Evolutionary conservation across 2,797 vertebrate genomes (phyloP), one percentile per base, ranked within the genome.

Genomic region (Poeciliopsis infans): DNA sequence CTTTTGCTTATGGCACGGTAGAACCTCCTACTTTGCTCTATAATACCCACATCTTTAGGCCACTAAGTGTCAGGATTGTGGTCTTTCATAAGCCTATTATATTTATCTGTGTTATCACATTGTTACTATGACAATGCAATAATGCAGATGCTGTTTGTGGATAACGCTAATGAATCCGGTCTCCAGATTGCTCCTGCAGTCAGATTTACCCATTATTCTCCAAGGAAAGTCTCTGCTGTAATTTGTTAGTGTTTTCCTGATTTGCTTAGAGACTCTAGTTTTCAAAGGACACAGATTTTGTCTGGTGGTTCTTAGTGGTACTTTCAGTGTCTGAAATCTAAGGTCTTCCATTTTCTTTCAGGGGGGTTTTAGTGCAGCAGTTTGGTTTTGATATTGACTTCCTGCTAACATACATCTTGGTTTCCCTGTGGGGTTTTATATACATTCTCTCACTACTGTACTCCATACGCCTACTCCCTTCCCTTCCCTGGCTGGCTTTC

Each of bases 401-500:
- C 74, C 82, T 81, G 85, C 80, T 77, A 77, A 55, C 74, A 69
- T 84, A 33, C 74, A 76, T 78, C 80, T 75, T 45, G 47, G 33
- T 28, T 66, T 36, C 68, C 23, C 78, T 66, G 28, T 78, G 51
- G 51, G 59, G 39, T 43, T 70, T 70, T 70, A 70, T 68, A 61
- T 72, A 61, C 72, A 74, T 72, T 79, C 80, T 86, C 73, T 83
- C 33, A 79, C 75, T 71, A 61, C 79, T 86, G 74, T 75, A 77
- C 83, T 86, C 79, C 70, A 73, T 84, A 75, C 36, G 2, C 41
- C 76, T 33, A 46, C 36, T 61, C 53, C 31, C n/a, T 47, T 49
- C 28, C 28, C 33, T 18, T 39, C 41, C 57, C 28, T 84, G 81
- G 64, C 87, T 75, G 79, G 75, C 90, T 88, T 91, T 90, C 88